Evolutionary conservation across 2,888 invertebrate species (phyloP).

Genomic region (Deladenus siricidicola): DNA sequence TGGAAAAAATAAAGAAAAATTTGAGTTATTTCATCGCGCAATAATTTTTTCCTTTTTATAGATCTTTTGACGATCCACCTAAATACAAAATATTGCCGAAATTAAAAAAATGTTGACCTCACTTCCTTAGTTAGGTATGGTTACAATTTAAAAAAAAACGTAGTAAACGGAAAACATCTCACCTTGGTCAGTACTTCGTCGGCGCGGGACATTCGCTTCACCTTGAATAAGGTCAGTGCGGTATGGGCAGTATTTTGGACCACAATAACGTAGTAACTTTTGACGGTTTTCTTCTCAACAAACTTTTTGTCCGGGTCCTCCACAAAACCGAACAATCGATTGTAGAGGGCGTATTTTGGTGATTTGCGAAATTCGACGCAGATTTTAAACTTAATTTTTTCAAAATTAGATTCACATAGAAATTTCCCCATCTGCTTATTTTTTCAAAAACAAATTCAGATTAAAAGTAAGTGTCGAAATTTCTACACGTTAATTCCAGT

Average conservation of each 20-base stretch:
- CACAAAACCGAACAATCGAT: constrained; percentile 11
- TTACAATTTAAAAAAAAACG: background rate
- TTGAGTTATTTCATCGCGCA: too few species aligned
- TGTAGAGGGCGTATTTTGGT: constrained; percentile 7
- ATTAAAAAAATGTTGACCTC: too few species aligned
- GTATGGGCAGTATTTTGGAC: background rate
- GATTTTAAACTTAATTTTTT: constrained; percentile 19
- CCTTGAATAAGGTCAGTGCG: constrained; percentile 9
- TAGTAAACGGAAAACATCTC: background rate
- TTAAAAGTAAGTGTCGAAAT: background rate
- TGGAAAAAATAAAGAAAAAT: too few species aligned
- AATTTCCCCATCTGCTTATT: background rate
- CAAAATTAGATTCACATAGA: too few species aligned
- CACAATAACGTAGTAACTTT: constrained; percentile 14
- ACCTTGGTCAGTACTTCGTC: constrained; percentile 9
- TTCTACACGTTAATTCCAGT: background rate
- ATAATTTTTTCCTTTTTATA: too few species aligned
- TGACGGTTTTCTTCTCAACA: constrained; percentile 8
- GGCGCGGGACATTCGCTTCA: constrained; percentile 14
- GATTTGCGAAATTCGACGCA: constrained; percentile 12
- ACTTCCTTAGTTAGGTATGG: background rate
- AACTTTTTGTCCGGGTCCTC: constrained; percentile 9
- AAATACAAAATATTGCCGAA: too few species aligned
- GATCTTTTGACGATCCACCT: too few species aligned
- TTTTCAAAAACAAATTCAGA: background rate